Base-by-base conservation (phyloP, 1,140 invertebrate genomes). In the Bombus picipes region DNA sequence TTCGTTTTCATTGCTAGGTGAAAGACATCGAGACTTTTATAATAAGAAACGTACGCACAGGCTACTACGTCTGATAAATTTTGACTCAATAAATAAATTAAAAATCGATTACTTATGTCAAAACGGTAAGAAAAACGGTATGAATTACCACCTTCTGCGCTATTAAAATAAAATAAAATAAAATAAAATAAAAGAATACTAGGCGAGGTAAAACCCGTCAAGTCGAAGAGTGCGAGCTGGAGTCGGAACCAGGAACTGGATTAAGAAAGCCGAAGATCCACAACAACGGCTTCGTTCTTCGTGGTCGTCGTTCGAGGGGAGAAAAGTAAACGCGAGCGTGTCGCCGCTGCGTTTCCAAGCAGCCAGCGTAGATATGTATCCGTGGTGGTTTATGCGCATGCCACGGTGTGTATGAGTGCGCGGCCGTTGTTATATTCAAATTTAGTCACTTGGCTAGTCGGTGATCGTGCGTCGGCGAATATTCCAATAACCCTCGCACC, bases 371-470 rank as follows among this genome's bases (percentile, higher is more conserved):
- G 94, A 94, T 94, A 94, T 93, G 94, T 93, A 94, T 94, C 93
- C 89, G 75, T 53, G 57, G 81, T 91, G 90, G 71, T 93, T 93
- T 94, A 94, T 93, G 91, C 83, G 72, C 87, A 81, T 80, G 76
- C 85, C 83, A 74, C 88, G 88, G 87, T 90, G 90, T 91, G 85
- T 92, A 92, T 92, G 90, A 92, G 90, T 92, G 87, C 90, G 37
- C 43, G 37, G 37, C 73, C 83, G 85, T 93, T 94, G 93, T 95
- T 94, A 94, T 94, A 94, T 95, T 95, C 93, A 95, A 95, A 95
- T 95, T 93, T 90, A 89, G 91, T 93, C 91, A 91, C 93, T 94
- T 94, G 91, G 92, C 91, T 92, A 93, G 93, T 93, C 93, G 91
- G 90, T 94, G 92, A 94, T 92, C 93, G 92, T 91, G 85, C 90